These are phyloP conservation scores for Argyrosomus regius DNA, from an alignment of 2,797 vertebrate genomes.

Conservation along the genomic window DNA sequence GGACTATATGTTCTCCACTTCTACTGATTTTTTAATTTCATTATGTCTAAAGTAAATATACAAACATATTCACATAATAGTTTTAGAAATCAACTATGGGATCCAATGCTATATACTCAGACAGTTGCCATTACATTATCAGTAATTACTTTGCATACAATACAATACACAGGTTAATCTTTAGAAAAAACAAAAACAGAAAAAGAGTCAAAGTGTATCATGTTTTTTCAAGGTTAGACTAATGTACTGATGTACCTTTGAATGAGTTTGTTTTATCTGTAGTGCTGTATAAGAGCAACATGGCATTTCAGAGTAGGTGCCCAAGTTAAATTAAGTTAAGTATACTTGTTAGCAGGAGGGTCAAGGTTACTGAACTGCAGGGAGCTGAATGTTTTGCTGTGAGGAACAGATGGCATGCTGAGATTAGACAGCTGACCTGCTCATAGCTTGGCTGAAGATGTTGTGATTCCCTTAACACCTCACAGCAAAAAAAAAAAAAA, in stretches of 20 bases:
- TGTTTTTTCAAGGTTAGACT: neutral
- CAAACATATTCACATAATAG: neutral
- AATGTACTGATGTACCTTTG: neutral
- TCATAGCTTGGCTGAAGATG: constrained; percentile 34
- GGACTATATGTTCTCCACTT: accelerated
- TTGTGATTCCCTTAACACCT: constrained; percentile 25
- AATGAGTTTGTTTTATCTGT: neutral
- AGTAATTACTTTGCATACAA: too few species aligned
- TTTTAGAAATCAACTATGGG: neutral
- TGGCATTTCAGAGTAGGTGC: constrained; percentile 9
- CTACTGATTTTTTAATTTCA: neutral
- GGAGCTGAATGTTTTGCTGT: constrained; percentile 37
- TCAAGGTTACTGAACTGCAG: constrained; percentile 40
- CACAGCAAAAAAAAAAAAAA: constrained; percentile 21
- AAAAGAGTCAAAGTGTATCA: neutral
- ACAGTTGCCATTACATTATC: neutral
- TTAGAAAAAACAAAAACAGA: neutral
- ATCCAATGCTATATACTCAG: neutral
- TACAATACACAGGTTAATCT: neutral
- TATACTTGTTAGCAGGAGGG: constrained; percentile 6
- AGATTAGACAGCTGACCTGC: constrained; percentile 71
- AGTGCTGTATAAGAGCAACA: neutral
- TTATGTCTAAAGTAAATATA: neutral
- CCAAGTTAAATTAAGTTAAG: constrained; percentile 8
- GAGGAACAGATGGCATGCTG: constrained; percentile 66